Evolutionary conservation across 2,888 invertebrate species (phyloP), one percentile per base, ranked within the genome.

Genomic region (Vandiemenella viatica): DNA sequence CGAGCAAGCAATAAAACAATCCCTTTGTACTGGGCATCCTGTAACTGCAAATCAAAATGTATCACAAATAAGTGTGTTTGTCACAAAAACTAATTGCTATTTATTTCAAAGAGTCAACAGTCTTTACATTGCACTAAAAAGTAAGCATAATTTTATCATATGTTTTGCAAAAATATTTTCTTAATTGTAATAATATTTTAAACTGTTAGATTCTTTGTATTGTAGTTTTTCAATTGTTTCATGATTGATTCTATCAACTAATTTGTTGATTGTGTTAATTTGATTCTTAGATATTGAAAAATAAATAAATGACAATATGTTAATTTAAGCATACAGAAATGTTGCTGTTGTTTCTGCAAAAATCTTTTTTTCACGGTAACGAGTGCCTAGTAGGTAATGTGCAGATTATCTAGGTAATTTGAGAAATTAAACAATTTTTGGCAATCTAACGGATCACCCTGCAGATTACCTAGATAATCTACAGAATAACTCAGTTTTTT

Each of bases 71-170:
- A 15, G 7, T 38, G 38, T 15, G 15, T 15, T 38, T 38, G n/a
- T 38, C 38, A 15, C 38, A 38, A 38, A 38, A 38, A 38, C 38
- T 15, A 38, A 38, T n/a, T 38, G 38, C 38, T 38, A 15, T 38
- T 7, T 38, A 38, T n/a, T 38, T 13, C 38, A 38, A 38, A 38
- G 15, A 10, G 38, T 38, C 38, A 15, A 38, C 38, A 38, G n/a
- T 38, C 38, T 15, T 38, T 38, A 38, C 6, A 38, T 15, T n/a
- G 15, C 15, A 38, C 10, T 38, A 38, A 38, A 10, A 38, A 38
- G 38, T 38, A 38, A 38, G 15, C 38, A 38, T 38, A 38, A 38
- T 38, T 38, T 15, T 13, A 38, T 38, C 38, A 38, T 38, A 38
- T 26, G 38, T 15, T 38, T 7, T 38, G 38, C 6, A 38, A 38